Percentiles rank a stretch among this genome's conserved stretches.
Conservation (phyloP, 2,797 vertebrate genomes). For the Sphenodon punctatus region DNA sequence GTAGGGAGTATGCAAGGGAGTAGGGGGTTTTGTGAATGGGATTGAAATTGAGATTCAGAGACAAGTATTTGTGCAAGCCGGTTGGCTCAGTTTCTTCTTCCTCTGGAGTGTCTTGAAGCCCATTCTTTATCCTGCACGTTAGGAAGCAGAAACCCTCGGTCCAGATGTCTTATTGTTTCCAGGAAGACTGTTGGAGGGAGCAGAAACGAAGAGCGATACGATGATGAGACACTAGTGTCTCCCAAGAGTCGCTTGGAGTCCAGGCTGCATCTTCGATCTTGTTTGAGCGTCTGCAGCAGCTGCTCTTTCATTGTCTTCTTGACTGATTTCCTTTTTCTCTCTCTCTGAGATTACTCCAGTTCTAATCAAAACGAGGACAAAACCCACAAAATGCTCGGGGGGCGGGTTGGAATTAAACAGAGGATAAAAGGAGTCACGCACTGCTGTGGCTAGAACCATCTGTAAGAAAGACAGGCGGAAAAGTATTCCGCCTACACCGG, state of each 20-base stretch:
- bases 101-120: neutral
- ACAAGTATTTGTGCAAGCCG: no score
- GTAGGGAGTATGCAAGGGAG: no score
- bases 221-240: conserved; percentile 11
- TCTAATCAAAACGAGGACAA: conserved; percentile 27
- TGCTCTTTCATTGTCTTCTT: conserved; percentile 21
- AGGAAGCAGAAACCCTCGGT: neutral
- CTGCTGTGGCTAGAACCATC: neutral
- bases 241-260: neutral
- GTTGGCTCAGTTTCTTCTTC: neutral
- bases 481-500: neutral
- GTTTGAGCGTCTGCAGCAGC: neutral
- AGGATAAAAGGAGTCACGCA: conserved; percentile 23
- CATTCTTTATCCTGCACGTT: accelerated
- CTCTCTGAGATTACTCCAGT: conserved; percentile 24
- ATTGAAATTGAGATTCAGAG: no score
- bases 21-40: no score
- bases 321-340: neutral
- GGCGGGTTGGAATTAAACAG: conserved; percentile 14
- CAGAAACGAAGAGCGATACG: neutral
- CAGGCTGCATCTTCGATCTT: neutral
- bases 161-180: accelerated
- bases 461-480: conserved; percentile 18
- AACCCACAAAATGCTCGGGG: conserved; percentile 5
- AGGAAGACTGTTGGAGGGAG: neutral